Percentiles rank a stretch among this genome's conserved stretches.
Evolutionary conservation across 1,140 invertebrate species (phyloP).

Genomic region (Hyphantria cunea): DNA sequence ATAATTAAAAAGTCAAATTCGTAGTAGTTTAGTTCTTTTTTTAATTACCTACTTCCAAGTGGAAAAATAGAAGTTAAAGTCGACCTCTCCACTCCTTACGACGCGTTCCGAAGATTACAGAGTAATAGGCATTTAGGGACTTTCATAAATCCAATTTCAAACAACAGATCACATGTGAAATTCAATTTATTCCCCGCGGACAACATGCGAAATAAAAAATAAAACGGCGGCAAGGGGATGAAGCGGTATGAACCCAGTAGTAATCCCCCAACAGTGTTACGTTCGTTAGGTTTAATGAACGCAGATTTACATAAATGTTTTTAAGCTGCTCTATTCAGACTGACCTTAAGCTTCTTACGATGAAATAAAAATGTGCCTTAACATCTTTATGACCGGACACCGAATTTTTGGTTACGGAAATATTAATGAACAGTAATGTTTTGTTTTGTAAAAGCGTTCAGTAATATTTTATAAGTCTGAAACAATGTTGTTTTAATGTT

Average conservation of each 20-base stretch:
- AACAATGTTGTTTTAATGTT: background rate
- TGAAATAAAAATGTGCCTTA: conserved; percentile 15
- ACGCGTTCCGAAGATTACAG: too few relatives aligned
- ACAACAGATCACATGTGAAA: background rate
- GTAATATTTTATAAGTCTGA: background rate
- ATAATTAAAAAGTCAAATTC: too few relatives aligned
- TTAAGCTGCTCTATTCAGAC: conserved; percentile 13
- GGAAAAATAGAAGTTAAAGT: too few relatives aligned
- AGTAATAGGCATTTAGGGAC: too few relatives aligned
- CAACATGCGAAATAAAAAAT: conserved; percentile 13
- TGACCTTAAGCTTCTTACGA: conserved; percentile 18
- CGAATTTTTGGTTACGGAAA: background rate
- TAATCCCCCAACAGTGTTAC: conserved; percentile 22
- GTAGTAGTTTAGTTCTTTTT: too few relatives aligned
- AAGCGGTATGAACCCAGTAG: conserved; percentile 6
- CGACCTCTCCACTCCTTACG: too few relatives aligned
- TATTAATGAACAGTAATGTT: background rate
- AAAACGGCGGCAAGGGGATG: conserved; percentile 6
- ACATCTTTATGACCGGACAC: conserved; percentile 4
- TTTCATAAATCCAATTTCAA: too few relatives aligned
- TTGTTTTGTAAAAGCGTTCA: background rate
- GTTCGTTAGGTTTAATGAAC: conserved; percentile 35
- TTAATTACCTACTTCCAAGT: too few relatives aligned
- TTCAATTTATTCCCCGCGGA: conserved; percentile 1
- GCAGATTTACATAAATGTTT: conserved; percentile 30